Percentiles rank a stretch among this genome's conserved stretches.
Conservation (phyloP, 2,797 vertebrate genomes). For the Spinibarbus caldwelli region DNA sequence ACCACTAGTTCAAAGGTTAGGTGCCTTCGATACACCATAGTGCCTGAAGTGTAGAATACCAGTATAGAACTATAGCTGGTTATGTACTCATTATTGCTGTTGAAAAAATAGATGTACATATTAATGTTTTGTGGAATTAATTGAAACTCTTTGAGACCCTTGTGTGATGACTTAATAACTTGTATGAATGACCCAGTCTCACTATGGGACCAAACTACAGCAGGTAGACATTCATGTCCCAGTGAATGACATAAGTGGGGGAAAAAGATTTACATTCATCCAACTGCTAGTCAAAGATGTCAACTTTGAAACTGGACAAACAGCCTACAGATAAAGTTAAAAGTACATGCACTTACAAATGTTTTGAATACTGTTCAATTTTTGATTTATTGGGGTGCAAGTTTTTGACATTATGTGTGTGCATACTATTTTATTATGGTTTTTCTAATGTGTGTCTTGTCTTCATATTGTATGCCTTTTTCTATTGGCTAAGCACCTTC, state of each 20-base stretch:
- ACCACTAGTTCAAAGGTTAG: not conserved
- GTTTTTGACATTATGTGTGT: slow-evolving; percentile 12
- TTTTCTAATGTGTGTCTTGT: slow-evolving; percentile 32
- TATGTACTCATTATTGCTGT: slow-evolving; percentile 3
- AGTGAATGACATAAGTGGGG: slow-evolving; percentile 49
- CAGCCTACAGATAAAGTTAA: not conserved
- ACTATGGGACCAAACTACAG: slow-evolving; percentile 75
- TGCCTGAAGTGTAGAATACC: slow-evolving; percentile 15
- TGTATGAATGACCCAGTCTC: slow-evolving; percentile 45
- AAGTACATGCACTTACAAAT: not conserved
- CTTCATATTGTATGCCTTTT: slow-evolving; percentile 35
- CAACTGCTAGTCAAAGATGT: slow-evolving; percentile 13
- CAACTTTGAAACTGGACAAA: slow-evolving; percentile 29
- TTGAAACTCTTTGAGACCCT: slow-evolving; percentile 6
- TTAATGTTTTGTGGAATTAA: slow-evolving; percentile 13
- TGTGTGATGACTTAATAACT: not conserved
- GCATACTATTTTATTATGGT: slow-evolving; percentile 36
- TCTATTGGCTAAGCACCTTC: slow-evolving; percentile 22
- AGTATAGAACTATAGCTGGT: not conserved
- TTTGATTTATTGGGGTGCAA: not conserved
- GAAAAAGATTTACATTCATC: slow-evolving; percentile 40
- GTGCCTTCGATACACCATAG: not conserved
- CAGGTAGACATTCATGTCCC: slow-evolving; percentile 60
- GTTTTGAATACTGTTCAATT: not conserved
- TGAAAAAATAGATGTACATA: slow-evolving; percentile 36